Evolutionary conservation across 2,113 vertebrate species (phyloP).

Genomic region (Anhinga rufa): DNA sequence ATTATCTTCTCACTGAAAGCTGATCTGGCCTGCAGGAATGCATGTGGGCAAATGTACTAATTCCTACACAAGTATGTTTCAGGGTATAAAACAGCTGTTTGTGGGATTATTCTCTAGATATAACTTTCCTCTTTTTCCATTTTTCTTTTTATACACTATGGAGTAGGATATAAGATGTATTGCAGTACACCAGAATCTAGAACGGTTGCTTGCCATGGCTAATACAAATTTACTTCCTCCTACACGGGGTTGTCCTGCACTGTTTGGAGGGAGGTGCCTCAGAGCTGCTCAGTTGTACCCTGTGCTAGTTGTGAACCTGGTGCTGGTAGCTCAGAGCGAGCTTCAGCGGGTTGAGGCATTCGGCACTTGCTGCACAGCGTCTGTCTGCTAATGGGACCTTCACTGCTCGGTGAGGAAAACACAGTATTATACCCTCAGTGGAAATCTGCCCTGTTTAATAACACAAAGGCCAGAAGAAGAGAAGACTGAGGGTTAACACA

Average conservation of each 20-base stretch:
- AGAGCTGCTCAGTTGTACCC: background rate
- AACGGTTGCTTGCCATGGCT: background rate
- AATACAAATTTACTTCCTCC: background rate
- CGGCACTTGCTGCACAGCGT: background rate
- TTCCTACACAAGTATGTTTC: constrained; percentile 19
- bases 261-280: background rate
- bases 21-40: constrained; percentile 44
- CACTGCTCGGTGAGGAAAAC: background rate
- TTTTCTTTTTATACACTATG: background rate
- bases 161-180: background rate
- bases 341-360: background rate
- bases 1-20: constrained; percentile 29
- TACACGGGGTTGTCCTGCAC: background rate
- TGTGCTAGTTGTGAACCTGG: background rate
- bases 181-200: background rate
- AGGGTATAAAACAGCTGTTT: constrained; percentile 35
- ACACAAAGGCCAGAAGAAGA: background rate
- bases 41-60: constrained; percentile 7
- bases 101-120: background rate
- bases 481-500: background rate
- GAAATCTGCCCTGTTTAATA: background rate
- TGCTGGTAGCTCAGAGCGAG: background rate
- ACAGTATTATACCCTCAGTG: background rate
- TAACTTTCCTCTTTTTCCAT: background rate
- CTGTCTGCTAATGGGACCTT: background rate